Base-by-base conservation (phyloP, 1,140 invertebrate species). In the Zaprionus ghesquierei region DNA sequence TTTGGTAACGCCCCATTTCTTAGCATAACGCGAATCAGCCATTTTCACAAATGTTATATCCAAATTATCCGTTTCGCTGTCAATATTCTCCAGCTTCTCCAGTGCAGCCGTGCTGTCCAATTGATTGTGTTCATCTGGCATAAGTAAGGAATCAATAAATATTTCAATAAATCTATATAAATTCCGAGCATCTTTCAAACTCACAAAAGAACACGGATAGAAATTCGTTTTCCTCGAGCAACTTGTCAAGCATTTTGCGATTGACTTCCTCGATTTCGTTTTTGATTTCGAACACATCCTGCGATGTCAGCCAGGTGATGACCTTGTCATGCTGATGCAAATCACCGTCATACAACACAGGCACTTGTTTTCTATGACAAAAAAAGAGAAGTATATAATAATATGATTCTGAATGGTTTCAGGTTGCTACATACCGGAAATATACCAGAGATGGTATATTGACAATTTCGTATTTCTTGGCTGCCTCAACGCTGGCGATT, bases 211-310 rank as follows among this genome's bases (percentile, higher is more conserved):
- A 98, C 23, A 98, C 97, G n/a, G 97, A 95, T 15, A 98, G 93
- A 91, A 97, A 98, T 93, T 98, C 97, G 86, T 98, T 98, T 92
- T 98, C 97, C 75, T 98, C 97, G 1, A 99, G 92, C 2, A 98
- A 92, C 92, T 98, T 98, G 77, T 98, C 97, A 49, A 99, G 92
- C 97, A 99, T 98, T 93, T 98, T 98, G 44, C 96, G 95, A 91
- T 98, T 98, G 1, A 98, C 97, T 92, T 98, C 97, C 92, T 98
- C 98, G 86, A 99, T 98, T 94, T 98, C 97, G 92, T 98, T 98
- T 93, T 98, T 98, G 33, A 98, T 96, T 93, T 98, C 97, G 93
- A 99, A 98, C 22, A 98, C 97, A 92, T 99, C 97, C 91, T 98
- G 97, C 12, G 97, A 98, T 9, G 97, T 98, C 12, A 98, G 92